phyloP scores from a whole-genome alignment of 2,113 vertebrate genomes.

The Catagonus wagneri region DNA sequence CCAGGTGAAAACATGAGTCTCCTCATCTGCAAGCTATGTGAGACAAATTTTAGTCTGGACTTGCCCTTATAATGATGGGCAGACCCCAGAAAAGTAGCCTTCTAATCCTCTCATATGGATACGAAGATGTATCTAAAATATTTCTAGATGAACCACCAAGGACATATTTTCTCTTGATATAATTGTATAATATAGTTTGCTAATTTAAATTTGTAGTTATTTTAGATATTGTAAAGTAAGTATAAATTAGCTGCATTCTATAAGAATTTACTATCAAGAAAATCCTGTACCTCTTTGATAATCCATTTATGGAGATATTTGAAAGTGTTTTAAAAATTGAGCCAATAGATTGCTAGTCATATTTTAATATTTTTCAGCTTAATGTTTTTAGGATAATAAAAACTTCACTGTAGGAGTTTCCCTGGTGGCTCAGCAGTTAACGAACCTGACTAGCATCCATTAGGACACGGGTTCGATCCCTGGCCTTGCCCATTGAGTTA shows the following conservation, averaged over 20 bases:
- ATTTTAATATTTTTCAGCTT: constrained; percentile 60
- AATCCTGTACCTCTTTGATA: background rate
- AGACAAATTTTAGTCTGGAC: background rate
- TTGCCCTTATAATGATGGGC: background rate
- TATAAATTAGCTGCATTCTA: constrained; percentile 26
- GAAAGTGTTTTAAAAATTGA: constrained; percentile 57
- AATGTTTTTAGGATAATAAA: constrained; percentile 41
- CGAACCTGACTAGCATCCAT: too few species aligned
- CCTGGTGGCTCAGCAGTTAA: too few species aligned
- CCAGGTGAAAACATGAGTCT: constrained; percentile 26
- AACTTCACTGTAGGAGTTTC: background rate
- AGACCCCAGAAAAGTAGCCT: background rate
- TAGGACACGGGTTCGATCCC: too few species aligned
- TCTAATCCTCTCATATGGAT: background rate
- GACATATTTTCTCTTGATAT: background rate
- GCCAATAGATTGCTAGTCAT: background rate
- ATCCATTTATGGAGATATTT: background rate
- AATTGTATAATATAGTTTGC: background rate
- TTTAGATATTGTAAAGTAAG: constrained; percentile 40
- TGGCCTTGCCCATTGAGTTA: too few species aligned
- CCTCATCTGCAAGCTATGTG: background rate
- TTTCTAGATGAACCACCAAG: background rate
- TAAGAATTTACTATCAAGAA: background rate
- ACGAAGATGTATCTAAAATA: background rate
- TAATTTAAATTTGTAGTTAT: constrained; percentile 25